Evolutionary conservation across 2,113 vertebrate species (phyloP), one percentile per base, ranked within the genome.

Genomic region (Syngnathus floridae): DNA sequence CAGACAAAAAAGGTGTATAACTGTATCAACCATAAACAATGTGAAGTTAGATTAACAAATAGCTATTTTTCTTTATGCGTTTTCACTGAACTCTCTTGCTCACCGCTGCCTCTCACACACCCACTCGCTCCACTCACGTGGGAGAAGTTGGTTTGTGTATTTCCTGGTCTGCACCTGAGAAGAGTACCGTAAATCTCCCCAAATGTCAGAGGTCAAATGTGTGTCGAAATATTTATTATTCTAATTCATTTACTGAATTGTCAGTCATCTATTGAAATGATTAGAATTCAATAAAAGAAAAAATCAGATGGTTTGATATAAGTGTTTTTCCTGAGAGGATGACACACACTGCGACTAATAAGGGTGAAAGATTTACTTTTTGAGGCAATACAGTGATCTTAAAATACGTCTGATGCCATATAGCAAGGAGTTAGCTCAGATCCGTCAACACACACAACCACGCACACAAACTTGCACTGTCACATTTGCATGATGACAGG

Each of bases 401-500:
- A 22, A 54, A 54, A 49, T n/a, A n/a, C 1, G 46, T 48, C 46
- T 48, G 1, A 17, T 5, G 46, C 46, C 14, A 5, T 46, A 46
- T 16, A 17, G 1, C 5, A 4, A 45, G 14, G 43, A 1, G 43
- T 46, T 14, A 13, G 43, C 4, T 12, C 14, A n/a, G 40, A n/a
- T 48, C 59, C 10, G 46, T 40, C 31, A 7, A 41, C 6, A 67
- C 66, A 75, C 75, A 63, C 71, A 66, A 22, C 22, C 22, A 22
- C 1, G 22, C 58, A 65, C 74, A 62, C 72, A 37, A 62, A 74
- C 19, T 1, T 9, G 11, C 57, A 40, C 17, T 88, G 86, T 87
- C 86, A 77, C 75, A 49, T 54, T 73, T 85, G 87, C 89, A 86
- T 86, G 71, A 79, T 83, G 83, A 87, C 81, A 79, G 57, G 54